phyloP scores from a whole-genome alignment of 92 coral and sea anemone species.

The Montipora capitata region DNA sequence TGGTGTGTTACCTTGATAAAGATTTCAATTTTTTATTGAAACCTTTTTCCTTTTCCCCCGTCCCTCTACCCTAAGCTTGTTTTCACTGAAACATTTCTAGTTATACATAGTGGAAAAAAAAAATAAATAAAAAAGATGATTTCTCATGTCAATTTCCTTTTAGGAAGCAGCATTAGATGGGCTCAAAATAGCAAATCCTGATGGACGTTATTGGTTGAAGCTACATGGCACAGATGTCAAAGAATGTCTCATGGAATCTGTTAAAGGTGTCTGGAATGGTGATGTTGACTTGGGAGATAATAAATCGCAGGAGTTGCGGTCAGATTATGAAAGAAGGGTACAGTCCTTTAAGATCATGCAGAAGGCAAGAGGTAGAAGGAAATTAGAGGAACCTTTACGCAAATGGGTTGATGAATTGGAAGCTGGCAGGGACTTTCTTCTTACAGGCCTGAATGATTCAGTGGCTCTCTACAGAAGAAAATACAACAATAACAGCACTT shows the following conservation, averaged over 20 bases:
- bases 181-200: conserved; percentile 39
- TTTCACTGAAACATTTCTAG: too few relatives aligned
- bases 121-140: too few relatives aligned
- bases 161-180: conserved; percentile 38
- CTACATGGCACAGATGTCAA: conserved; percentile 68
- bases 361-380: neutral
- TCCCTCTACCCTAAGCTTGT: too few relatives aligned
- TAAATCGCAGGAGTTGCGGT: conserved; percentile 20
- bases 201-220: conserved; percentile 60
- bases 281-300: conserved; percentile 71
- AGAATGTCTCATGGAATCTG: conserved; percentile 55
- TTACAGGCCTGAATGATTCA: conserved; percentile 38
- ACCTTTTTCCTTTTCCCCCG: too few relatives aligned
- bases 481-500: conserved; percentile 32
- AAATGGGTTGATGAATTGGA: neutral
- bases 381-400: neutral
- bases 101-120: too few relatives aligned
- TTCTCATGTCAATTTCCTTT: too few relatives aligned
- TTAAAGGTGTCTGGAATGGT: conserved; percentile 59
- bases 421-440: conserved; percentile 32
- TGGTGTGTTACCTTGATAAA: too few relatives aligned
- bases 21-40: too few relatives aligned
- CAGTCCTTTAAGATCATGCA: neutral
- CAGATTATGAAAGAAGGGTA: conserved; percentile 45
- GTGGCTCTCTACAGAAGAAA: conserved; percentile 32